Percentiles rank a stretch among this genome's conserved stretches.
Evolutionary conservation across 2,797 vertebrate genomes (phyloP).

Genomic region (Phalloptychus januarius): DNA sequence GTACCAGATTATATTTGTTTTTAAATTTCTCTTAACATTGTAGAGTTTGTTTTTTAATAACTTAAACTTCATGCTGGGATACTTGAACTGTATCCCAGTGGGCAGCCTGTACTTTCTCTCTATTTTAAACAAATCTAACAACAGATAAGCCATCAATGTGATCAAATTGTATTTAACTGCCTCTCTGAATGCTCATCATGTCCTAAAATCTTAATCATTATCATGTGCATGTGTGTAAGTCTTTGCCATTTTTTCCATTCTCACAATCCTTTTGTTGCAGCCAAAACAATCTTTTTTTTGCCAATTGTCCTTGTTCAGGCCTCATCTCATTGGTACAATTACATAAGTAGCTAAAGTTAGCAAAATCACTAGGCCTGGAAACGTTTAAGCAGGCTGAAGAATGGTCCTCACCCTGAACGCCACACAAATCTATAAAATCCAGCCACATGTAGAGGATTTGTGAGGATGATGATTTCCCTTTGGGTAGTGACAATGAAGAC

Average conservation of each 20-base stretch:
- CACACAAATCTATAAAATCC: slow-evolving; percentile 56
- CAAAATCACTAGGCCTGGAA: slow-evolving; percentile 59
- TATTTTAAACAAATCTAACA: slow-evolving; percentile 5
- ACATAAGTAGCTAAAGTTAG: slow-evolving; percentile 42
- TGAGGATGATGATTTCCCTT: slow-evolving; percentile 48
- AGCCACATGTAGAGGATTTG: slow-evolving; percentile 69
- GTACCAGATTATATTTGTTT: slow-evolving; percentile 51
- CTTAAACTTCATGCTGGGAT: slow-evolving; percentile 50
- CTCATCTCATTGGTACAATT: slow-evolving; percentile 37
- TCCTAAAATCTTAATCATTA: slow-evolving; percentile 8
- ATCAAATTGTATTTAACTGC: not conserved
- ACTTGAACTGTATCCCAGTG: slow-evolving; percentile 9
- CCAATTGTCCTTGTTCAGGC: slow-evolving; percentile 49
- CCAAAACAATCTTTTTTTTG: slow-evolving; percentile 13
- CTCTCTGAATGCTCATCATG: not conserved
- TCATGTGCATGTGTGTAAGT: not conserved
- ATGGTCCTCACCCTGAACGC: slow-evolving; percentile 63
- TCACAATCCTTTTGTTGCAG: slow-evolving; percentile 16
- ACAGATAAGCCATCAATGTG: slow-evolving; percentile 6
- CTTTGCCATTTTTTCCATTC: slow-evolving; percentile 13
- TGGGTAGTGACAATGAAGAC: slow-evolving; percentile 48
- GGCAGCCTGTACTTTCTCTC: slow-evolving; percentile 8
- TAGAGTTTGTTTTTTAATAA: slow-evolving; percentile 17
- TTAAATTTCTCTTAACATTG: slow-evolving; percentile 37
- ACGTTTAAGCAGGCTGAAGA: slow-evolving; percentile 61